Conservation (phyloP, 1,140 invertebrate genomes). For the Sinella curviseta region DNA sequence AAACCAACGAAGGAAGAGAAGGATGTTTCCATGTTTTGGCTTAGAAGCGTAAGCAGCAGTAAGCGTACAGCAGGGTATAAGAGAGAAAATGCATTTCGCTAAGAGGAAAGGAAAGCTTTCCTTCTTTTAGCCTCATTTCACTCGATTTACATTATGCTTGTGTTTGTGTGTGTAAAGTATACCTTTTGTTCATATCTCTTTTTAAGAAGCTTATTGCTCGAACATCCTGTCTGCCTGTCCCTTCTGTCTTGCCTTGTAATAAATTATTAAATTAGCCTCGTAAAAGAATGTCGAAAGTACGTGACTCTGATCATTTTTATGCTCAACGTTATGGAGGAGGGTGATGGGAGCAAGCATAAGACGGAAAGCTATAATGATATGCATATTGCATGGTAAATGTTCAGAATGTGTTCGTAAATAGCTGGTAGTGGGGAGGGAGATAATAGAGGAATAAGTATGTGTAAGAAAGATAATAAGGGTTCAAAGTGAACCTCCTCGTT, state of each 20-base stretch:
- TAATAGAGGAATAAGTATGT: too few relatives aligned
- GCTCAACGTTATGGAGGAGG: background rate
- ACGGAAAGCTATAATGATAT: background rate
- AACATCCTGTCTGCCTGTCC: background rate
- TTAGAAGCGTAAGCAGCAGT: too few relatives aligned
- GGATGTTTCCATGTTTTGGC: background rate
- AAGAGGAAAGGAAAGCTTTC: background rate
- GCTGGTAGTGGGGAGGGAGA: background rate
- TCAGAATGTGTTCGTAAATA: background rate
- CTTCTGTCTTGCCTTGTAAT: background rate
- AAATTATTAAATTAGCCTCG: conserved; percentile 22
- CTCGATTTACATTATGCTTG: conserved; percentile 5
- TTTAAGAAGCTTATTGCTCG: conserved; percentile 11
- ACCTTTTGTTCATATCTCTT: background rate
- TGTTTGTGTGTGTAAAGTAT: background rate
- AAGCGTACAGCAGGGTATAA: background rate
- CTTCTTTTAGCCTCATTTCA: background rate
- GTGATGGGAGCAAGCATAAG: background rate
- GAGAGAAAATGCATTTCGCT: background rate
- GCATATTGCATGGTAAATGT: background rate
- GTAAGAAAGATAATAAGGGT: too few relatives aligned
- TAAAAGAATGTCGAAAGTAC: conserved; percentile 24
- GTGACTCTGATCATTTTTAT: conserved; percentile 26
- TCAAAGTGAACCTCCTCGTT: too few relatives aligned
- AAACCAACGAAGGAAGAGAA: background rate